Evolutionary conservation across 1,140 invertebrate genomes (phyloP), one percentile per base, ranked within the genome.

Genomic region (Battus philenor): DNA sequence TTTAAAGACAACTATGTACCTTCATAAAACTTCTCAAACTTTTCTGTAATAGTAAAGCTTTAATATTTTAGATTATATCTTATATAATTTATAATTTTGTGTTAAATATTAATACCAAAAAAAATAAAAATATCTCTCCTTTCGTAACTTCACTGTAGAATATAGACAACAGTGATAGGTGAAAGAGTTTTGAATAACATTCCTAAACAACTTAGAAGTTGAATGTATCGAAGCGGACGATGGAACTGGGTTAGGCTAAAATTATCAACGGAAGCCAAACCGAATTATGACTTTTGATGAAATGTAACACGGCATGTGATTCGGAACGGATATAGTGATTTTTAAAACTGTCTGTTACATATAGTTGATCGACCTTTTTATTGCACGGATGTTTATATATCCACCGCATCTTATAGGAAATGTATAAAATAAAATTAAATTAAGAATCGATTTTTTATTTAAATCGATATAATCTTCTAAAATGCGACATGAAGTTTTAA

Each of bases 221-320:
- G 24, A 41, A 41, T 41, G 26, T 13, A 17, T 29, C 27, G 24
- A 41, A 29, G 53, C 49, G 53, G 53, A 36, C 47, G 46, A 50
- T 59, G 47, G 47, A 79, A 73, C 60, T 77, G 59, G 75, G 73
- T 79, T 73, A 74, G 41, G 58, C 67, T 54, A 72, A 72, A 82
- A 72, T 74, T 64, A 57, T 61, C 50, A 53, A 58, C 74, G 79
- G 76, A 80, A 80, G 78, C 69, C 58, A 60, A 47, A 56, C 67
- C 60, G 67, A 83, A 81, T 83, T 81, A 83, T 83, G 71, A 83
- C 54, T 75, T 83, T 81, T 70, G 75, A 80, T 74, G 77, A 79
- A 76, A 81, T 53, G 56, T 61, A 68, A 51, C 65, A 60, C 64
- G 66, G 59, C 62, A 54, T 45, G 31, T 10, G 11, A 11, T 36